phyloP scores from a whole-genome alignment of 2,888 invertebrate species.

The Aphelenchoides bicaudatus region DNA sequence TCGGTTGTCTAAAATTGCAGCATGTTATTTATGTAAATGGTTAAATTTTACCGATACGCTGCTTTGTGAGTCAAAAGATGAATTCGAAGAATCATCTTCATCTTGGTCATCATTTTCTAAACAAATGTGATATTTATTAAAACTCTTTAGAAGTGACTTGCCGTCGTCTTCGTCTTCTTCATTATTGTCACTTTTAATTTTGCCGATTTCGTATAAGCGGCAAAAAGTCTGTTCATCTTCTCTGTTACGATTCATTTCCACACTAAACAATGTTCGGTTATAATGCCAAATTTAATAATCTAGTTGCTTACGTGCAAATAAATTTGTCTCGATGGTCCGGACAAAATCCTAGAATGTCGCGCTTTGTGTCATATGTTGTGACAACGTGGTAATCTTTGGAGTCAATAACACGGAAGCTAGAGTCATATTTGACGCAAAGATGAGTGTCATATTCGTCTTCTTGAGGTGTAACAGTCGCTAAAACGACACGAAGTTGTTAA shows the following conservation, averaged over 20 bases:
- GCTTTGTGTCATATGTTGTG: conserved; percentile 88
- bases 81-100: no score
- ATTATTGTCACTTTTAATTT: conserved; percentile 74
- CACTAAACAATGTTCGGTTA: conserved; percentile 68
- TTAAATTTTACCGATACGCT: no score
- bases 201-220: conserved; percentile 85
- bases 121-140: no score
- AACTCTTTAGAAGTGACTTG: no score
- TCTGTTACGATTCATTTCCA: conserved; percentile 1
- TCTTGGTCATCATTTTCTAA: no score
- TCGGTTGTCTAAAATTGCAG: no score
- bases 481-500: no score
- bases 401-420: conserved; percentile 81
- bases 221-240: conserved; percentile 65
- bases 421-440: conserved; percentile 24
- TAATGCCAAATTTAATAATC: conserved; percentile 77
- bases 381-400: conserved; percentile 75
- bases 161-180: conserved; percentile 73
- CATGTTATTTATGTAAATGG: no score
- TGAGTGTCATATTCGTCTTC: conserved; percentile 26
- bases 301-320: conserved; percentile 72
- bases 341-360: conserved; percentile 79
- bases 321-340: conserved; percentile 77
- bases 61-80: no score
- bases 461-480: no score